Conservation (phyloP, 2,888 invertebrate genomes). For the Chloromyia formosa region DNA sequence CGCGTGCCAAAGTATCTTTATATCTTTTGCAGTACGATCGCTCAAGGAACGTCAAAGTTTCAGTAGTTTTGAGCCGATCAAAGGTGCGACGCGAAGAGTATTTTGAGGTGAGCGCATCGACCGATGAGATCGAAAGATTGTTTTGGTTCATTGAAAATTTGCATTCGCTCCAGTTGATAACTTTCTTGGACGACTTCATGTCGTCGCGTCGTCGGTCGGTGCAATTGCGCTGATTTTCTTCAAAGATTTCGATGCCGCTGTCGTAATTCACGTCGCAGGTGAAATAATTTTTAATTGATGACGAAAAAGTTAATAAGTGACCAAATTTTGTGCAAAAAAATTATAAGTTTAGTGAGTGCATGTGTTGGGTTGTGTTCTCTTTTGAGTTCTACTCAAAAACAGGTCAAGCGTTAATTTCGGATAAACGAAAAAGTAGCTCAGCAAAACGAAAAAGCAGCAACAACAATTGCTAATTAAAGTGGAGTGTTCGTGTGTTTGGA, state of each 20-base stretch:
- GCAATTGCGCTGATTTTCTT: too few species aligned
- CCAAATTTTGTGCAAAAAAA: too few species aligned
- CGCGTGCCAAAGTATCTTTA: not conserved
- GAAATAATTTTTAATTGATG: too few species aligned
- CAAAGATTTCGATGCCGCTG: too few species aligned
- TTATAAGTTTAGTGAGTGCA: too few species aligned
- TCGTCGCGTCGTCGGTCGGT: too few species aligned
- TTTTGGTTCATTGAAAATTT: not conserved
- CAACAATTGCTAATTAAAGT: constrained; percentile 29
- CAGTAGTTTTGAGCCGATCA: not conserved
- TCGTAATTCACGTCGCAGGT: too few species aligned
- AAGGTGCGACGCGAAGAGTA: not conserved
- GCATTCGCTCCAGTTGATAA: not conserved
- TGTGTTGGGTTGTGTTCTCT: too few species aligned
- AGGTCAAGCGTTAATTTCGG: constrained; percentile 25
- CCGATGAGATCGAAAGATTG: too few species aligned
- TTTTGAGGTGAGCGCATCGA: not conserved
- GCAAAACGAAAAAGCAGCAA: not conserved
- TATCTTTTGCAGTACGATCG: constrained; percentile 1
- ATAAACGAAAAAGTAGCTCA: too few species aligned
- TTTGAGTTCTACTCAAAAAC: constrained; percentile 3
- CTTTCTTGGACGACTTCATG: too few species aligned
- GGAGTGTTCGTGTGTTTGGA: not conserved
- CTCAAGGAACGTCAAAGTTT: constrained; percentile 28
- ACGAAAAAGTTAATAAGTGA: too few species aligned